phyloP scores from a whole-genome alignment of 2,113 vertebrate genomes.

The Corythornis vintsioides region DNA sequence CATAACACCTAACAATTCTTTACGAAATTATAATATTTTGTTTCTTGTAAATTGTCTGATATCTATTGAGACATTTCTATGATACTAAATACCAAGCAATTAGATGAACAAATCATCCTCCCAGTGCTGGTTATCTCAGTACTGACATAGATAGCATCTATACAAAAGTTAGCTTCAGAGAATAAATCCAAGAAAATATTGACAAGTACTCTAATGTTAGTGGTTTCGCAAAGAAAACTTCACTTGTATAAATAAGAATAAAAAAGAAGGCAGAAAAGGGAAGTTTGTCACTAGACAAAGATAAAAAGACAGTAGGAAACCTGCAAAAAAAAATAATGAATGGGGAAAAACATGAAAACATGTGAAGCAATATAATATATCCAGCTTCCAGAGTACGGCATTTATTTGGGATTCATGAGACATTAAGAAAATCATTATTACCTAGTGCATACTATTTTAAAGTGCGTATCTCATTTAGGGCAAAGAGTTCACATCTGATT shows the following conservation, averaged over 20 bases:
- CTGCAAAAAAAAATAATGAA: not conserved
- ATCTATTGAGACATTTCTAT: not conserved
- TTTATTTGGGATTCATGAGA: not conserved
- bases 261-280: not conserved
- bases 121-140: not conserved
- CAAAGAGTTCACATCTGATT: not conserved
- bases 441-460: not conserved
- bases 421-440: not conserved
- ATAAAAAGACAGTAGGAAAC: not conserved
- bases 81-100: not conserved
- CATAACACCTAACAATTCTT: not conserved
- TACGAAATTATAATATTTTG: not conserved
- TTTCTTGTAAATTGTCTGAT: not conserved
- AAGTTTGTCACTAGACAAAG: not conserved
- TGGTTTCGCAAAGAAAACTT: not conserved
- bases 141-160: not conserved
- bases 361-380: not conserved
- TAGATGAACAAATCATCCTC: not conserved
- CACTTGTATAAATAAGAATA: not conserved
- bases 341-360: not conserved
- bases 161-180: not conserved
- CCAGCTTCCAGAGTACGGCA: fast-evolving
- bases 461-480: not conserved
- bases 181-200: not conserved
- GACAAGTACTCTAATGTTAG: not conserved